Percentiles rank a stretch among this genome's conserved stretches.
phyloP scores from a whole-genome alignment of 2,888 invertebrate species.

The Rhodophaea formosa region DNA sequence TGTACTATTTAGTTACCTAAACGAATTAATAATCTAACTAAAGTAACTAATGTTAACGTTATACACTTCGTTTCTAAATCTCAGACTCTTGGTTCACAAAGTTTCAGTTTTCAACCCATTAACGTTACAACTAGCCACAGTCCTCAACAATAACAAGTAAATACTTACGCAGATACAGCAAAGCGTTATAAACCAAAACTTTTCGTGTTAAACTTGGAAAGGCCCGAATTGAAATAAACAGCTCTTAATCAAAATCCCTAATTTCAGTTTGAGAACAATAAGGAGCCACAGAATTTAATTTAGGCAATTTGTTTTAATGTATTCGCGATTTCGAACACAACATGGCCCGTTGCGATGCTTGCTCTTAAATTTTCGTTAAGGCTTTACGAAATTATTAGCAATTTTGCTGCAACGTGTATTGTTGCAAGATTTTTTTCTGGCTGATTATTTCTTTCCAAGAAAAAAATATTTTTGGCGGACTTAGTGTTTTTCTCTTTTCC shows the following conservation, averaged over 20 bases:
- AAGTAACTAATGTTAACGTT: too few species aligned
- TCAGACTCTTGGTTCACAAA: too few species aligned
- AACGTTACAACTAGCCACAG: too few species aligned
- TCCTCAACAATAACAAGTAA: too few species aligned
- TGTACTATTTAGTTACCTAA: too few species aligned
- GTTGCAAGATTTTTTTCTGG: background rate
- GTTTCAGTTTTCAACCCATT: too few species aligned
- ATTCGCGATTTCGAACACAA: constrained; percentile 17
- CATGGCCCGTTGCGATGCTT: background rate
- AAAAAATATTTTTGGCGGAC: too few species aligned
- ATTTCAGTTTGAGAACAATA: constrained; percentile 8
- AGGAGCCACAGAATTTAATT: constrained; percentile 14
- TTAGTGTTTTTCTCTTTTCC: too few species aligned
- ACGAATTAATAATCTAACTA: too few species aligned
- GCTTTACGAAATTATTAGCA: constrained; percentile 1
- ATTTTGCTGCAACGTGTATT: background rate
- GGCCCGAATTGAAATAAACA: constrained; percentile 30
- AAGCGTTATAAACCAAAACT: constrained; percentile 18
- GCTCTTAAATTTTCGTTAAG: constrained; percentile 1
- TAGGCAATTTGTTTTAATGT: constrained; percentile 18
- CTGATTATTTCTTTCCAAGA: too few species aligned
- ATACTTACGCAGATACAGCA: too few species aligned
- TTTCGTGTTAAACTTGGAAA: constrained; percentile 5
- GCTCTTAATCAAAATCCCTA: constrained; percentile 38
- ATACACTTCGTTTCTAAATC: too few species aligned